Base-by-base conservation (phyloP, 2,797 vertebrate genomes). In the Pipistrellus pygmaeus region DNA sequence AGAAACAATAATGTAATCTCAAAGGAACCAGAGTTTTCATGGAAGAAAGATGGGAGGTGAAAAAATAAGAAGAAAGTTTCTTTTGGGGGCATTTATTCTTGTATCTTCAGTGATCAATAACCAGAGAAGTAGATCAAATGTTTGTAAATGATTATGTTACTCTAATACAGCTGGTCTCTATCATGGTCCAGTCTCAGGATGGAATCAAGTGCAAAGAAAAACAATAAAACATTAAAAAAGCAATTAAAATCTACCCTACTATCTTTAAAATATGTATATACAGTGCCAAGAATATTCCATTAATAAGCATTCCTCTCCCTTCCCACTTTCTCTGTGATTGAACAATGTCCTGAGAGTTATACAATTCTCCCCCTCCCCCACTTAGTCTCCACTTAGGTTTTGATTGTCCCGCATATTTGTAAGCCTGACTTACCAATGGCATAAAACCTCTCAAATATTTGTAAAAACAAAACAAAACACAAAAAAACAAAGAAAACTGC, bases 181-280 rank as follows among this genome's bases (percentile, higher is more conserved):
- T 93, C 44, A 60, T 17, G 17, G 35, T 78, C 48, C 21, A 48
- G 21, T 68, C 17, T 73, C 35, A 78, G n/a, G 38, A 78, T 20
- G 48, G 23, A 86, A 27, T 85, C 53, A 55, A 91, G 53, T 46
- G 3, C 32, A 76, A 90, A 93, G 44, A 30, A n/a, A 85, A 85
- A 73, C 8, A 91, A 80, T 94, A 87, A 72, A 53, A 71, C 27
- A 82, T 78, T n/a, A 64, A 62, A 90, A 76, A 77, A 15, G 53
- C 41, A 57, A 60, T 73, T 92, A 32, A 85, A 75, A 30, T 53
- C 17, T n/a, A 81, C 23, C 21, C 23, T 46, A 18, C 15, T 35
- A 51, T 15, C n/a, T 72, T 69, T 11, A 55, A 41, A 48, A 51
- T 3, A 81, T 76, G 44, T 41, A 35, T 46, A 51, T 18, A 53